Evolutionary conservation across 2,888 invertebrate species (phyloP).

Genomic region (Dinocampus coccinellae): DNA sequence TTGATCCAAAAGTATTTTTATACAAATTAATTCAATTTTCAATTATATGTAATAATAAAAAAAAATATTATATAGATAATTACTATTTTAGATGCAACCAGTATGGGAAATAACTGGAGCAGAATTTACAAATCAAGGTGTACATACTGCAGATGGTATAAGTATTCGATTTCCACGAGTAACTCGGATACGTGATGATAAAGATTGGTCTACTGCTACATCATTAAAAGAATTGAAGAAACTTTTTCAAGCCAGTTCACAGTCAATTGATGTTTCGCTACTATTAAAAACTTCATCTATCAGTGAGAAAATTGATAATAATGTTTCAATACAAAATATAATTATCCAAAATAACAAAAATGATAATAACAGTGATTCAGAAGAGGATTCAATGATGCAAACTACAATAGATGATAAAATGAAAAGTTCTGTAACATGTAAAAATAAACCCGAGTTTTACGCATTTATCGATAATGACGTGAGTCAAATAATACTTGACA

Average conservation of each 20-base stretch:
- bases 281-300: constrained; percentile 44
- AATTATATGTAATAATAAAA: not conserved
- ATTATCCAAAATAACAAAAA: constrained; percentile 8
- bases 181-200: constrained; percentile 85
- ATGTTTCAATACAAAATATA: not conserved
- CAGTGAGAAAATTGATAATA: constrained; percentile 13
- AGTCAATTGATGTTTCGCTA: constrained; percentile 59
- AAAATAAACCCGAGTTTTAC: constrained; percentile 45
- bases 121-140: constrained; percentile 82
- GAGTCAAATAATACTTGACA: constrained; percentile 29
- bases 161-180: constrained; percentile 95
- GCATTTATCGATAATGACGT: constrained; percentile 54
- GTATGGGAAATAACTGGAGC: constrained; percentile 96
- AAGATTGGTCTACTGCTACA: constrained; percentile 87
- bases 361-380: constrained; percentile 25
- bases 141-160: constrained; percentile 94
- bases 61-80: constrained; percentile 1
- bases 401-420: not conserved
- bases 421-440: not conserved
- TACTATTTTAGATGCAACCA: constrained; percentile 75
- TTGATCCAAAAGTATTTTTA: constrained; percentile 80
- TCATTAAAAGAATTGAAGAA: constrained; percentile 80
- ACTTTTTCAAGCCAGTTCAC: constrained; percentile 73
- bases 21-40: no score
- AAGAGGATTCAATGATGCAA: not conserved